Evolutionary conservation across 2,888 invertebrate genomes (phyloP).

Genomic region (Amphipoea oculea): DNA sequence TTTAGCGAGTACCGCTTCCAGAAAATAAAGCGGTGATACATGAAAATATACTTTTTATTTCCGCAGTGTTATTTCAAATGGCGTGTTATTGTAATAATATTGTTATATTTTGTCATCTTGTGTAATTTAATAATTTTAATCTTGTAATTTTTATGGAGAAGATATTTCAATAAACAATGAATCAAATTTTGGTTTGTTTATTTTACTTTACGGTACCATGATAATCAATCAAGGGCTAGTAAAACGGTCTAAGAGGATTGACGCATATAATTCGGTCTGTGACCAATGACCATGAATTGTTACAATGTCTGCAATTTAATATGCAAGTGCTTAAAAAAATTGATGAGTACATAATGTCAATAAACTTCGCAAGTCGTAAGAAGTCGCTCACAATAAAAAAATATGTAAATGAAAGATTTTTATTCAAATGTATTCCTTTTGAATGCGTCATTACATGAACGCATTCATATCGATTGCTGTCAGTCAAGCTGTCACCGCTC

Average conservation of each 20-base stretch:
- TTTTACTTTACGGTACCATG: not conserved
- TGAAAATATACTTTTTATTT: conserved; percentile 38
- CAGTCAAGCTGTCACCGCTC: conserved; percentile 62
- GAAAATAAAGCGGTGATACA: not conserved
- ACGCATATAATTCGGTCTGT: not conserved
- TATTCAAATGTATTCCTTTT: conserved; percentile 57
- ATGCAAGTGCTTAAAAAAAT: conserved; percentile 12
- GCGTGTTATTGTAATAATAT: conserved; percentile 59
- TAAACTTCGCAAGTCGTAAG: conserved; percentile 40
- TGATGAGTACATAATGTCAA: conserved; percentile 9
- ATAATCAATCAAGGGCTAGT: no score
- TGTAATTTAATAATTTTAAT: conserved; percentile 72
- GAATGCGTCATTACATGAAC: conserved; percentile 61
- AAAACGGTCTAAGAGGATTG: not conserved
- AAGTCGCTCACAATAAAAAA: conserved; percentile 33
- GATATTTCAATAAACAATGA: conserved; percentile 74
- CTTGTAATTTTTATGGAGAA: conserved; percentile 74
- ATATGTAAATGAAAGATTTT: conserved; percentile 44
- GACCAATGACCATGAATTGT: not conserved
- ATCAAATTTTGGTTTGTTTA: conserved; percentile 61
- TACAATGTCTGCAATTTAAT: not conserved
- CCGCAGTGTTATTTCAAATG: conserved; percentile 68
- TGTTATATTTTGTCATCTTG: conserved; percentile 68
- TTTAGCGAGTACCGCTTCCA: conserved; percentile 6
- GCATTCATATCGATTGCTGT: conserved; percentile 68